These are phyloP conservation scores for Trilocha varians DNA, from an alignment of 2,888 invertebrate species.

Conservation along the genomic window DNA sequence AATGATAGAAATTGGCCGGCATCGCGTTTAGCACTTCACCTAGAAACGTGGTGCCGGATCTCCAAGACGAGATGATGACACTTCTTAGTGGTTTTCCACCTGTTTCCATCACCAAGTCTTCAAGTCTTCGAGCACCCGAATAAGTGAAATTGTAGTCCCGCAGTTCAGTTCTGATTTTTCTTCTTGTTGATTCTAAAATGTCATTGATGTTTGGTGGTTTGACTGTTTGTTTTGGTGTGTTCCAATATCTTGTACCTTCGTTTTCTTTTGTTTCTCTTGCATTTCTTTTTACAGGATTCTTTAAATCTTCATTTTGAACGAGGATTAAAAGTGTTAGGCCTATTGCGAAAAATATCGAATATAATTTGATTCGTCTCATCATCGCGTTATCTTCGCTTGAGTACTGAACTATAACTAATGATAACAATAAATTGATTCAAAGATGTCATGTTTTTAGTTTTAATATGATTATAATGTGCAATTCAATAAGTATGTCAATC, in stretches of 20 bases:
- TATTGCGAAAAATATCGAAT: constrained; percentile 68
- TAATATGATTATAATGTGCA: no score
- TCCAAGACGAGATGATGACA: constrained; percentile 89
- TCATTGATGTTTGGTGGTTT: constrained; percentile 49
- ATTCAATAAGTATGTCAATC: no score
- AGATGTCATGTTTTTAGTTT: no score
- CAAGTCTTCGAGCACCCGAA: constrained; percentile 67
- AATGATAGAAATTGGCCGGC: constrained; percentile 91
- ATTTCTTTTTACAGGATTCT: no score
- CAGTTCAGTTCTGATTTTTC: constrained; percentile 52
- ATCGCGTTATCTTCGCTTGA: constrained; percentile 36
- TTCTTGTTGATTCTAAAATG: constrained; percentile 48
- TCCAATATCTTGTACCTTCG: no score
- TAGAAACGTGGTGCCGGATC: constrained; percentile 91
- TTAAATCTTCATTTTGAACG: no score
- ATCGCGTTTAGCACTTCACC: constrained; percentile 88
- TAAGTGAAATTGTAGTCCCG: constrained; percentile 46
- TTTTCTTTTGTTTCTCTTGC: no score
- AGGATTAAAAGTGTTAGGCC: constrained; percentile 67
- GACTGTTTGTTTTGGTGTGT: constrained; percentile 58
- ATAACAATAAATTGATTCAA: no score
- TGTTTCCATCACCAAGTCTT: constrained; percentile 79
- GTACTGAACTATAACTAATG: no score
- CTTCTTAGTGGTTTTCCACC: constrained; percentile 83
- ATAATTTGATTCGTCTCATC: constrained; percentile 68